phyloP scores from a whole-genome alignment of 2,797 vertebrate species.

The Crocodylus rhombifer region DNA sequence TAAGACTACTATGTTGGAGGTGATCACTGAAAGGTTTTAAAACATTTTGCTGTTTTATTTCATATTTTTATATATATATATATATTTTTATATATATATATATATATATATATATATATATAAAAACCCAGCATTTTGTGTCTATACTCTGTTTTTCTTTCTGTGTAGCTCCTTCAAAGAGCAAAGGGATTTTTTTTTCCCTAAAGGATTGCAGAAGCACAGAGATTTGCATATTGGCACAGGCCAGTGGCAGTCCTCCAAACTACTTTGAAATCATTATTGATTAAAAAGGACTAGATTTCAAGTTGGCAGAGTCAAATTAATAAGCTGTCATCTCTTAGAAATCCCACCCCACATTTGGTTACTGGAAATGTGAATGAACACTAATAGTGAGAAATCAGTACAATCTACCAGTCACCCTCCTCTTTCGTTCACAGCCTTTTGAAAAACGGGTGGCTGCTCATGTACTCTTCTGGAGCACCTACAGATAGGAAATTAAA shows the following conservation, averaged over 20 bases:
- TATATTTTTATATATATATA: no score
- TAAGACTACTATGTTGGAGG: not conserved
- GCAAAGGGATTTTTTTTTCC: not conserved
- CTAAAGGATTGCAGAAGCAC: not conserved
- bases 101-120: no score
- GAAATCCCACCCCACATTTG: not conserved
- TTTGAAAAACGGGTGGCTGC: not conserved
- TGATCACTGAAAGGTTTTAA: not conserved
- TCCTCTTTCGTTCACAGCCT: not conserved
- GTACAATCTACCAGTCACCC: slow-evolving; percentile 2
- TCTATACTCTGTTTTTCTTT: not conserved
- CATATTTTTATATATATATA: not conserved
- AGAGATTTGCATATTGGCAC: not conserved
- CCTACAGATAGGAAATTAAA: not conserved
- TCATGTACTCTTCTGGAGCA: fast-evolving
- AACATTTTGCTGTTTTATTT: not conserved
- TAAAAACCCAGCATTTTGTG: not conserved
- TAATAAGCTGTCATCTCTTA: not conserved
- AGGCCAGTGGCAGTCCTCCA: not conserved
- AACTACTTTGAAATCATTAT: not conserved
- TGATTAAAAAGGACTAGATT: slow-evolving; percentile 4
- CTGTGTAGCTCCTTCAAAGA: not conserved
- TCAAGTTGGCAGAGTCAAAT: not conserved
- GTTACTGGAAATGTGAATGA: not conserved
- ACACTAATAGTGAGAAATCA: not conserved